phyloP scores from a whole-genome alignment of 2,797 vertebrate species.

The Microchirus variegatus region DNA sequence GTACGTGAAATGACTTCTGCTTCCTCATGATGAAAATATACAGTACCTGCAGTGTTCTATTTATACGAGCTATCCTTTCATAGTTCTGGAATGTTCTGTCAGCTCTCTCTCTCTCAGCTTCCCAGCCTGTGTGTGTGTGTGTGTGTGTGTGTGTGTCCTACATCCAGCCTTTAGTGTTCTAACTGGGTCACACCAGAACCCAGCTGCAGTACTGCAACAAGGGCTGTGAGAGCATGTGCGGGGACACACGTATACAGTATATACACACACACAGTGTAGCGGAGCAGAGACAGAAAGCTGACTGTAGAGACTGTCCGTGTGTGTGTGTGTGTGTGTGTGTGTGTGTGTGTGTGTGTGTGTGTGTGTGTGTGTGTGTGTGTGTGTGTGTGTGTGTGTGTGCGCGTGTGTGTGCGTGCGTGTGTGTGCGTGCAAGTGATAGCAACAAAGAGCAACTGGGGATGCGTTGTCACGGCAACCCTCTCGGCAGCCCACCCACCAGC shows the following conservation, averaged over 20 bases:
- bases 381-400: neutral
- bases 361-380: neutral
- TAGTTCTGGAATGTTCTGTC: conserved; percentile 27
- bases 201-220: conserved; percentile 58
- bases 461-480: conserved; percentile 89
- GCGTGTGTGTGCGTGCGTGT: neutral
- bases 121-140: conserved; percentile 10
- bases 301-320: neutral
- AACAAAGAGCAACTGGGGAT: conserved; percentile 82
- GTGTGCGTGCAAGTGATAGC: conserved; percentile 14
- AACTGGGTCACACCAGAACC: conserved; percentile 68
- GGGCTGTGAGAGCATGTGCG: conserved; percentile 20
- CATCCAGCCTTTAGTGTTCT: conserved; percentile 43
- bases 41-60: conserved; percentile 5
- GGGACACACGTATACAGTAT: conserved; percentile 5
- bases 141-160: conserved; percentile 17
- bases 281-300: neutral
- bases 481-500: conserved; percentile 85
- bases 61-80: conserved; percentile 9
- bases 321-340: neutral
- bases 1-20: too few species aligned
- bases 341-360: neutral
- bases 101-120: neutral
- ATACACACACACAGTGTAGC: neutral
- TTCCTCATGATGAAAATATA: conserved; percentile 1